These are phyloP conservation scores for Poecilia gillii DNA, from an alignment of 2,797 vertebrate species.

Conservation along the genomic window DNA sequence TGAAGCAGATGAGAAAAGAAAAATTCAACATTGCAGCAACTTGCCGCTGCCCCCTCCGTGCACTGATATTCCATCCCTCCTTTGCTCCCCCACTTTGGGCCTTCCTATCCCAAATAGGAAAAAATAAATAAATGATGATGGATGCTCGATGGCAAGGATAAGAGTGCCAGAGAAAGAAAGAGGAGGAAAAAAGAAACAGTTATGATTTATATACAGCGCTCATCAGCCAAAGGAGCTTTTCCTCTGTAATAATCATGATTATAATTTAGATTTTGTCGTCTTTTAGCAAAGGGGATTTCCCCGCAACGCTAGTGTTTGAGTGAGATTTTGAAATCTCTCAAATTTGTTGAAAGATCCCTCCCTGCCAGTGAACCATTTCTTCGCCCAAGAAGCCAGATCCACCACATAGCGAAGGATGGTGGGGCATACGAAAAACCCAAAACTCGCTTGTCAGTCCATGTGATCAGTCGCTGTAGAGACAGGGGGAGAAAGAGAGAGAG, in stretches of 20 bases:
- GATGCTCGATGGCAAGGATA: constrained; percentile 79
- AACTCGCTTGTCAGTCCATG: constrained; percentile 80
- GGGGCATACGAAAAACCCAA: constrained; percentile 69
- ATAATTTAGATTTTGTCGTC: constrained; percentile 39
- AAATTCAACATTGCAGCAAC: constrained; percentile 69
- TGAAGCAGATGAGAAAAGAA: constrained; percentile 69
- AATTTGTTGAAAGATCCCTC: constrained; percentile 66
- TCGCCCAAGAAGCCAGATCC: constrained; percentile 62
- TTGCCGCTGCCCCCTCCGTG: constrained; percentile 48
- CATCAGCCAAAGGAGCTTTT: constrained; percentile 54
- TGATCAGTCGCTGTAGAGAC: constrained; percentile 73
- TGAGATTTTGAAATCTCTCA: constrained; percentile 51
- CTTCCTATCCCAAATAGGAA: constrained; percentile 73
- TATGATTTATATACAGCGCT: constrained; percentile 76
- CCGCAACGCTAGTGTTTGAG: constrained; percentile 38
- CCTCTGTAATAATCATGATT: constrained; percentile 42
- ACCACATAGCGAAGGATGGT: constrained; percentile 53
- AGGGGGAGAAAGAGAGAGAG: constrained; percentile 47
- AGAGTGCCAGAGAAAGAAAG: constrained; percentile 66
- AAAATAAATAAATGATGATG: constrained; percentile 76
- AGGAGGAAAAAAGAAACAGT: constrained; percentile 53
- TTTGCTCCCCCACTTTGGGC: constrained; percentile 57
- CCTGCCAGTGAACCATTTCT: constrained; percentile 50
- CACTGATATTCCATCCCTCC: constrained; percentile 40
- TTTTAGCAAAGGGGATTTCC: constrained; percentile 53